These are phyloP conservation scores for Ceyx erithaca DNA, from an alignment of 2,797 vertebrate species.

Conservation along the genomic window DNA sequence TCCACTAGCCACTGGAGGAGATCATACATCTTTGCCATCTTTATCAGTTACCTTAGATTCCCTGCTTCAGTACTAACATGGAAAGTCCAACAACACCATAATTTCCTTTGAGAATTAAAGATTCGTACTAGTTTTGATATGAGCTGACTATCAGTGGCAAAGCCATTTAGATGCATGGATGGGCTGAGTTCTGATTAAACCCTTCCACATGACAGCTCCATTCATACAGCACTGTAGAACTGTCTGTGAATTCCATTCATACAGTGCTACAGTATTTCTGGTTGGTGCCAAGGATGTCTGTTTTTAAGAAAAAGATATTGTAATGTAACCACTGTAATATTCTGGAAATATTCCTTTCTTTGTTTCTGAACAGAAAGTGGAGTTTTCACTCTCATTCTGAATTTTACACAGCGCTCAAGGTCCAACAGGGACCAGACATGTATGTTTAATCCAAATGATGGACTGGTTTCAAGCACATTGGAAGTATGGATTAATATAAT, in stretches of 20 bases:
- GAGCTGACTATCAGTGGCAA: background rate
- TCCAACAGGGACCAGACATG: background rate
- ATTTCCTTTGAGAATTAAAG: conserved; percentile 30
- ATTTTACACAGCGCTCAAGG: conserved; percentile 4
- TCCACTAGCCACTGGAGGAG: background rate
- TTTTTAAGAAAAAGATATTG: conserved; percentile 24
- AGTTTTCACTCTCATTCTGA: background rate
- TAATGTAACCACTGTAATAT: conserved; percentile 26
- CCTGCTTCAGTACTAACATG: background rate
- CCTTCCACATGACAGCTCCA: conserved; percentile 3
- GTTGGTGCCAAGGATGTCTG: conserved; percentile 17
- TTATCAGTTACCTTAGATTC: background rate
- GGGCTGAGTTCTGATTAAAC: background rate
- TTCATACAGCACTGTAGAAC: conserved; percentile 13
- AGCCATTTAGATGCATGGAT: background rate
- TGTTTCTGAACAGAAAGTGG: conserved; percentile 14
- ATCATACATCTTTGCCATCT: background rate
- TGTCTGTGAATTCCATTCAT: conserved; percentile 35
- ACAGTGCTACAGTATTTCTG: background rate
- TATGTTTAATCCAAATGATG: background rate
- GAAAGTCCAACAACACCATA: background rate
- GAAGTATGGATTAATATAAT: background rate
- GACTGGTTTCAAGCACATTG: background rate
- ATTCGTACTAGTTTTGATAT: background rate
- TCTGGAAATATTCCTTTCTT: conserved; percentile 30